Evolutionary conservation across 2,888 invertebrate genomes (phyloP).

Genomic region (Philaethria dido): DNA sequence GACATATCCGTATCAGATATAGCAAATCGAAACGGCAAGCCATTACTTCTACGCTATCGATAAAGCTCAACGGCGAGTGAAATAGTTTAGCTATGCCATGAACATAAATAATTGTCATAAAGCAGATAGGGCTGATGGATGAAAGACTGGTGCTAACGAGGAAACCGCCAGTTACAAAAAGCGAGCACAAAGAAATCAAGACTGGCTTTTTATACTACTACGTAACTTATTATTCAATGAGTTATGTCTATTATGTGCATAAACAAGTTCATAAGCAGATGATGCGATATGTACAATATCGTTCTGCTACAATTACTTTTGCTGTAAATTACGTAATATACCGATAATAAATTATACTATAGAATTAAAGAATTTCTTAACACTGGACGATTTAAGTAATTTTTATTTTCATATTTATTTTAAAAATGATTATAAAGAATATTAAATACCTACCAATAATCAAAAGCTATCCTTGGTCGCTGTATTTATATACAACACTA

Average conservation of each 20-base stretch:
- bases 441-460: neutral
- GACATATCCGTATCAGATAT: constrained; percentile 82
- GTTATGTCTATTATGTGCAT: constrained; percentile 52
- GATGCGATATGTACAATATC: constrained; percentile 53
- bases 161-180: constrained; percentile 59
- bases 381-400: neutral
- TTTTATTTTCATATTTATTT: neutral
- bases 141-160: constrained; percentile 68
- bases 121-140: constrained; percentile 80
- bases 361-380: neutral
- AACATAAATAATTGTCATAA: constrained; percentile 84
- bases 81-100: constrained; percentile 77
- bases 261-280: constrained; percentile 52
- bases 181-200: constrained; percentile 46
- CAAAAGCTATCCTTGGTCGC: neutral
- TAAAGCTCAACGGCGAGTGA: constrained; percentile 82
- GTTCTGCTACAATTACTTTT: constrained; percentile 55
- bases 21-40: constrained; percentile 78
- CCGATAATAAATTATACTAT: neutral
- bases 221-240: constrained; percentile 54
- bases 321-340: constrained; percentile 45
- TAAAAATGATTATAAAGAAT: neutral
- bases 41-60: constrained; percentile 82
- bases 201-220: constrained; percentile 44
- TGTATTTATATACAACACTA: neutral